Evolutionary conservation across 2,113 vertebrate genomes (phyloP), one percentile per base, ranked within the genome.

Genomic region (Bettongia penicillata): DNA sequence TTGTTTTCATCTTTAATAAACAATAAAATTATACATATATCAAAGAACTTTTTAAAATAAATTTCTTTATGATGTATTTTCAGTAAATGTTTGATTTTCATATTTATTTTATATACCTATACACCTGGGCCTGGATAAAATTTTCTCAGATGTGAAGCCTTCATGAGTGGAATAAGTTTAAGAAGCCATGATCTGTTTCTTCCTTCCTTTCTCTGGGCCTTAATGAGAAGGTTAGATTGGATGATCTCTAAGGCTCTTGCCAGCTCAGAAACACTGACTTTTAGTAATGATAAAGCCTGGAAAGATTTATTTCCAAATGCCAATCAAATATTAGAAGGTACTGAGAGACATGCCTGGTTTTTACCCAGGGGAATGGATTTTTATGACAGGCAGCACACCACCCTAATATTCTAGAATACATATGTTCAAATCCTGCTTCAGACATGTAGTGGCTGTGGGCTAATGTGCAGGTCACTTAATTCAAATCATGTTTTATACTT

Each of bases 291-390:
- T 84, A 23, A 23, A 43, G 7, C 5, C 37, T 23, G 1, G 19
- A 43, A 84, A 84, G 6, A 43, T 23, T 43, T 43, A n/a, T 77
- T 43, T 84, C 37, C 6, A 43, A 6, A 7, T 22, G n/a, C n/a
- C 68, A 84, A 14, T 43, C 16, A 84, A 90, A 51, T 90, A 31
- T 43, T 23, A 89, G 93, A 93, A 3, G 23, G 50, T 77, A 94
- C 48, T 89, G 47, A 91, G 22, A 96, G 0, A 94, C 94, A 89
- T 93, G 89, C 8, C 31, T 43, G 89, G 57, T 52, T 92, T 92
- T 84, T 49, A 49, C 7, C 3, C 48, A 48, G 49, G 25, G 5
- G 43, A 84, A 43, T 43, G 1, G 19, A 84, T 43, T 23, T 84
- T 84, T 8, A 23, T 8, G 5, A 84, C 14, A 77, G 31, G 16